These are phyloP conservation scores for Corvus moneduloides DNA, from an alignment of 2,113 vertebrate species.

Conservation along the genomic window DNA sequence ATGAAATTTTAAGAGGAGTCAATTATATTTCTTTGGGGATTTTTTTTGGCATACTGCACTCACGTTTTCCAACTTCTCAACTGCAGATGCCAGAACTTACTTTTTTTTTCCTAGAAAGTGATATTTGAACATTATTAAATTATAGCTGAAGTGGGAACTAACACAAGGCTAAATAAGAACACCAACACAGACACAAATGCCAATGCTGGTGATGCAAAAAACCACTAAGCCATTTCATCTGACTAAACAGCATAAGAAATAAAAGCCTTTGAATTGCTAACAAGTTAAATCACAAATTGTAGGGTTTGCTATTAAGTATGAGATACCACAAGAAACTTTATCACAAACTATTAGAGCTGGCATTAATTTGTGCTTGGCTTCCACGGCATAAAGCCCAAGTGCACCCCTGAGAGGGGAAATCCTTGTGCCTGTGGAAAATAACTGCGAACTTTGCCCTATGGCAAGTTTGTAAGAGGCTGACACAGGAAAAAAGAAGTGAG, in stretches of 20 bases:
- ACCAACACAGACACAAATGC: not conserved
- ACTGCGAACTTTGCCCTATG: not conserved
- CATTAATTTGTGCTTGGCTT: constrained; percentile 7
- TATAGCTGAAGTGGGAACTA: not conserved
- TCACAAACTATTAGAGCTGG: not conserved
- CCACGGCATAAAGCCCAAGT: constrained; percentile 2
- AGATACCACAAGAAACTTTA: constrained; percentile 3
- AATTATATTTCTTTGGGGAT: not conserved
- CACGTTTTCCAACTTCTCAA: not conserved
- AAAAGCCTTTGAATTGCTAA: not conserved
- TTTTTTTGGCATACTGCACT: not conserved
- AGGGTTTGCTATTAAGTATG: not conserved
- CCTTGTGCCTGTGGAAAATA: constrained; percentile 35
- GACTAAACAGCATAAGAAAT: not conserved
- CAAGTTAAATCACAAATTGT: not conserved
- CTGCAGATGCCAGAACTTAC: not conserved
- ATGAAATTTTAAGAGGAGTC: not conserved
- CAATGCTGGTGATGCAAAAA: not conserved
- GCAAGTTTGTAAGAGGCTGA: constrained; percentile 26
- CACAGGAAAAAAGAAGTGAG: constrained; percentile 31
- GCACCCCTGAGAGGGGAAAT: constrained; percentile 27
- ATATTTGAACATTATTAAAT: not conserved
- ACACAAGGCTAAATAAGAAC: not conserved
- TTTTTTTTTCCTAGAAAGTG: not conserved
- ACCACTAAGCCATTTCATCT: not conserved